Conservation (phyloP, 2,797 vertebrate species). For the Diplodus sargus region DNA sequence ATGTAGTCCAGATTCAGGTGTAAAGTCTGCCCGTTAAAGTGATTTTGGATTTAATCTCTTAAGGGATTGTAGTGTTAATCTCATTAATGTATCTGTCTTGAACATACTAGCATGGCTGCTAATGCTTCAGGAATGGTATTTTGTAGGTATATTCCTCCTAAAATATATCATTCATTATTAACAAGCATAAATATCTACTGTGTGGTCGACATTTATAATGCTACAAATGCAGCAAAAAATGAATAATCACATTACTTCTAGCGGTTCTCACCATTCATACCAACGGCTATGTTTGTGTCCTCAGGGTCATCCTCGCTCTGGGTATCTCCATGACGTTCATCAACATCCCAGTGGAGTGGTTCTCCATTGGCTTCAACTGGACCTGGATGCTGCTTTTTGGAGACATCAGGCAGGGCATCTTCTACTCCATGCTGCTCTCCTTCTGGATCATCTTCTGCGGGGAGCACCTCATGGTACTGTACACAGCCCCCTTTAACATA, state of each 20-base stretch:
- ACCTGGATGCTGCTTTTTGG: constrained; percentile 99
- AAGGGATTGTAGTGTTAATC: background rate
- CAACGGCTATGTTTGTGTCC: constrained; percentile 1
- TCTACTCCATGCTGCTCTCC: constrained; percentile 97
- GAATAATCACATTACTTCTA: too few relatives aligned
- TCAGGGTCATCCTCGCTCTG: constrained; percentile 95
- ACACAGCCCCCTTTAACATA: background rate
- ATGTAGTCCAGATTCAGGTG: background rate
- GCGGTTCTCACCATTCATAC: too few relatives aligned
- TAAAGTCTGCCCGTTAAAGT: background rate
- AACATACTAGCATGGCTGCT: background rate
- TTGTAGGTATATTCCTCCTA: background rate
- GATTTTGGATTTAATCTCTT: background rate
- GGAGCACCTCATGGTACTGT: constrained; percentile 96
- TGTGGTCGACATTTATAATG: background rate
- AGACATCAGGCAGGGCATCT: constrained; percentile 97
- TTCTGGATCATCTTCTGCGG: constrained; percentile 99
- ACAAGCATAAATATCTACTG: too few relatives aligned
- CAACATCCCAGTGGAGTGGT: constrained; percentile 98
- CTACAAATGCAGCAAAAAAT: background rate
- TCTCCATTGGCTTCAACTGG: constrained; percentile 97
- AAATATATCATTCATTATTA: background rate
- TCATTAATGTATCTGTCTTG: background rate
- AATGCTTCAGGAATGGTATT: background rate
- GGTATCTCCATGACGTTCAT: constrained; percentile 99